Conservation (phyloP, 2,797 vertebrate genomes). For the Myotis pilosus region DNA sequence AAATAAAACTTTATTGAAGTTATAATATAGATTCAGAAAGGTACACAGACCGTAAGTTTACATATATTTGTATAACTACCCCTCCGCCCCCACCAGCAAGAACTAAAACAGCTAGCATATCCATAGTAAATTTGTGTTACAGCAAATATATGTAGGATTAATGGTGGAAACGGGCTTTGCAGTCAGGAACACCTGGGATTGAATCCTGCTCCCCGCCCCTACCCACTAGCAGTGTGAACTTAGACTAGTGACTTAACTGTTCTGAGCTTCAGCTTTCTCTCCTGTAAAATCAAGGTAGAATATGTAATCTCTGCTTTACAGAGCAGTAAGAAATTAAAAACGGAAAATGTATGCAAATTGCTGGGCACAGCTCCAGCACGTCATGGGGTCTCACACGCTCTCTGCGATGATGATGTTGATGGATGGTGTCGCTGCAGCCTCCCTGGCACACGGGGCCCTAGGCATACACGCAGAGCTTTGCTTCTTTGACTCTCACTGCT, state of each 20-base stretch:
- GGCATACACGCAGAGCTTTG: neutral
- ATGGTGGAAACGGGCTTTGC: neutral
- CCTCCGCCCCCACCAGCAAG: neutral
- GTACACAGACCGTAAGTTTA: neutral
- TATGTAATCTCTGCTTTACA: constrained; percentile 26
- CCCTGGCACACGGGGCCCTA: neutral
- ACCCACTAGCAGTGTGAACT: neutral
- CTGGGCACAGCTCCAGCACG: neutral
- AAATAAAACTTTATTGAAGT: neutral
- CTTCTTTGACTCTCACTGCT: neutral
- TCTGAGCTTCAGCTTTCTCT: constrained; percentile 21
- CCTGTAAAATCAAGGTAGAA: constrained; percentile 33
- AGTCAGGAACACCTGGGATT: neutral
- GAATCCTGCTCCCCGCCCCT: neutral
- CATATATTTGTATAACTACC: neutral
- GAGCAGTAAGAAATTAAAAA: constrained; percentile 32
- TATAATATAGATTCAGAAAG: constrained; percentile 2
- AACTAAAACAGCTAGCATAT: neutral
- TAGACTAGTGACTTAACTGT: neutral
- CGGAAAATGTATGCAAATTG: constrained; percentile 43
- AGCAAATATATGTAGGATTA: neutral
- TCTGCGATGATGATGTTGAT: neutral
- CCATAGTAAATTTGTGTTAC: constrained; percentile 10
- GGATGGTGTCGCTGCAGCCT: neutral
- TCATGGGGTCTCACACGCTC: neutral